These are phyloP conservation scores for Nebria brevicollis DNA, from an alignment of 2,888 invertebrate genomes.

Conservation along the genomic window DNA sequence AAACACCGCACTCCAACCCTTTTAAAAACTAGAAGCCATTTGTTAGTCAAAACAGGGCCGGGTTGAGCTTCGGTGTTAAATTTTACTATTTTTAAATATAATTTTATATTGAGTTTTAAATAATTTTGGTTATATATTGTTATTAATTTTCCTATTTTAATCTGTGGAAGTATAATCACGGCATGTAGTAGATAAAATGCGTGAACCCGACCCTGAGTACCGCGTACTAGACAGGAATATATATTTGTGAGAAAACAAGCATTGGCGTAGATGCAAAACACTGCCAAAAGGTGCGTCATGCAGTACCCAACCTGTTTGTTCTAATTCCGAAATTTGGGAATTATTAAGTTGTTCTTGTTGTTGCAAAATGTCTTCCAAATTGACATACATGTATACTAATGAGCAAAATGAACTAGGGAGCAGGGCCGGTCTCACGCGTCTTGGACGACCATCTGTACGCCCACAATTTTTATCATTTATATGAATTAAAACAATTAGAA, in stretches of 20 bases:
- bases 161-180: background rate
- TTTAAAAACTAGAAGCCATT: background rate
- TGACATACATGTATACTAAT: constrained; percentile 32
- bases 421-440: constrained; percentile 39
- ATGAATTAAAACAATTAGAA: background rate
- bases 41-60: background rate
- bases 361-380: constrained; percentile 32
- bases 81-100: background rate
- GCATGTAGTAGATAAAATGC: background rate
- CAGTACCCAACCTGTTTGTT: constrained; percentile 7
- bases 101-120: background rate
- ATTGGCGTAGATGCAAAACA: background rate
- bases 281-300: background rate
- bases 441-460: constrained; percentile 34
- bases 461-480: background rate
- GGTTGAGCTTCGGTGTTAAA: background rate
- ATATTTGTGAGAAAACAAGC: background rate
- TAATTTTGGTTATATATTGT: background rate
- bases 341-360: constrained; percentile 3
- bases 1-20: no score
- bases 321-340: background rate
- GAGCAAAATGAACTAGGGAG: constrained; percentile 36
- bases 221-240: background rate
- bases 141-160: background rate
- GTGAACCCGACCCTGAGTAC: background rate